Evolutionary conservation across 2,113 vertebrate species (phyloP).

Genomic region (Megaceryle torquata): DNA sequence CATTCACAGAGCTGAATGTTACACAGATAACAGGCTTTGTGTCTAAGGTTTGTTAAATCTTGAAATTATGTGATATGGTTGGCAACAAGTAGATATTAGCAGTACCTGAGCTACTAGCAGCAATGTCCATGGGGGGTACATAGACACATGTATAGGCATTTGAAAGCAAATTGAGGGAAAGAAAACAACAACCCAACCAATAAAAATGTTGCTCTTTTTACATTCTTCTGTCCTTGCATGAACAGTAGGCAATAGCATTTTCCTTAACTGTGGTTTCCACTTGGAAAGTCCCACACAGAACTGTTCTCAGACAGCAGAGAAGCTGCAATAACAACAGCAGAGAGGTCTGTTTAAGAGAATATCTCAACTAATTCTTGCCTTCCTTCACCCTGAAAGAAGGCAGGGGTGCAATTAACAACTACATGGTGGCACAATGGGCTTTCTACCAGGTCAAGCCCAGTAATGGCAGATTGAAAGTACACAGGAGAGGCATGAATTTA

Average conservation of each 20-base stretch:
- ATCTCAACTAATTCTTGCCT: background rate
- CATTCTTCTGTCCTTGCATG: background rate
- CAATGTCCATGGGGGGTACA: rapidly evolving
- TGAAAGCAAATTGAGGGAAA: background rate
- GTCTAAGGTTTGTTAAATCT: background rate
- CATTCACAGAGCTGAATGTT: background rate
- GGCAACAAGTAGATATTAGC: background rate
- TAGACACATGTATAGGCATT: background rate
- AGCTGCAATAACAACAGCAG: background rate
- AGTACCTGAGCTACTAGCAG: background rate
- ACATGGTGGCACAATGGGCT: background rate
- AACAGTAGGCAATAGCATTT: background rate
- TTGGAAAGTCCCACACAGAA: rapidly evolving
- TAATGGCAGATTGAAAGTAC: background rate
- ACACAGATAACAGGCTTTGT: background rate
- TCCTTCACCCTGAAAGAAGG: background rate
- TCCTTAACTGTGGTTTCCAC: background rate
- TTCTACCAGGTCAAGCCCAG: background rate
- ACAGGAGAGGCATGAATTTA: background rate
- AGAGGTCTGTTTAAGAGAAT: background rate
- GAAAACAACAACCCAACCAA: rapidly evolving
- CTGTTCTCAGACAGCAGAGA: background rate
- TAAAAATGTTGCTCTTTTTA: background rate
- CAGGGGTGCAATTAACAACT: background rate
- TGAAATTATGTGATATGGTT: background rate